Percentiles rank a stretch among this genome's conserved stretches.
phyloP scores from a whole-genome alignment of 2,888 invertebrate genomes.

The Saturnia japonica region DNA sequence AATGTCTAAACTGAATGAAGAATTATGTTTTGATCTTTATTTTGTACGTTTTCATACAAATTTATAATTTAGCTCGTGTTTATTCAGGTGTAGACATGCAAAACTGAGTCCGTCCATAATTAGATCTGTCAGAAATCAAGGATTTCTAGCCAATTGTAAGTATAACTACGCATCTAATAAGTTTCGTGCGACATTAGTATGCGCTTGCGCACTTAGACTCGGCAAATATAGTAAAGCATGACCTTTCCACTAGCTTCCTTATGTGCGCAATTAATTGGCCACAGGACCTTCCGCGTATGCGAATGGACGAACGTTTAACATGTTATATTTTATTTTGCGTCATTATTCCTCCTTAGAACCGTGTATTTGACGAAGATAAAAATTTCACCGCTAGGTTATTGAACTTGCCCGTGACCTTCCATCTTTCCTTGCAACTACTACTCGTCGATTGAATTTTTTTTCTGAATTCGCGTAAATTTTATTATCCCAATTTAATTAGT shows the following conservation, averaged over 20 bases:
- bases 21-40: background rate
- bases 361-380: background rate
- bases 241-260: constrained; percentile 43
- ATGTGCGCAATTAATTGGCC: constrained; percentile 55
- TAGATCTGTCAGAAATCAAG: background rate
- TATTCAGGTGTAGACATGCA: background rate
- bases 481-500: background rate
- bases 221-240: constrained; percentile 17
- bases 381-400: background rate
- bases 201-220: constrained; percentile 19
- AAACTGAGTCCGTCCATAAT: background rate
- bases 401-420: background rate
- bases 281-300: constrained; percentile 51
- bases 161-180: constrained; percentile 18
- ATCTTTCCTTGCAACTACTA: background rate
- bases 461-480: background rate
- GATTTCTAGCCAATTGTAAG: background rate
- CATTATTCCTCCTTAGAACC: background rate
- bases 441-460: background rate
- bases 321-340: background rate
- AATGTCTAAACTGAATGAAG: background rate
- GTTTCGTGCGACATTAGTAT: constrained; percentile 28
- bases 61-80: background rate
- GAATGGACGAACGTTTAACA: background rate
- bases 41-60: background rate